Percentiles rank a stretch among this genome's conserved stretches.
Evolutionary conservation across 1,140 invertebrate genomes (phyloP).

Genomic region (Diabrotica undecimpunctata): DNA sequence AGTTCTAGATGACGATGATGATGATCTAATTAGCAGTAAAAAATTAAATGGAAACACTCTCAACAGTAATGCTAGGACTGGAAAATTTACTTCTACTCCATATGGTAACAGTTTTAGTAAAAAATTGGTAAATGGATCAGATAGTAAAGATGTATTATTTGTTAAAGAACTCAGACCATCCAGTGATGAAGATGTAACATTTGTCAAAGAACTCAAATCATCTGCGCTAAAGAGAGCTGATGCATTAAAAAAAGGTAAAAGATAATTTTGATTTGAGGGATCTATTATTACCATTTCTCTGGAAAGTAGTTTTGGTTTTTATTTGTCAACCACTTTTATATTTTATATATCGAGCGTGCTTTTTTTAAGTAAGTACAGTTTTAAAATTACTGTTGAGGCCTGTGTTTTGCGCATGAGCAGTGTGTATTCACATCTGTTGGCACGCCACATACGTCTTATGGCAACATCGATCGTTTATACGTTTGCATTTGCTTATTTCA

Average conservation of each 20-base stretch:
- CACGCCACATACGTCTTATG: too few species aligned
- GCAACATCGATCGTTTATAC: too few species aligned
- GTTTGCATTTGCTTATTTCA: too few species aligned
- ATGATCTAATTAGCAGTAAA: slow-evolving; percentile 25
- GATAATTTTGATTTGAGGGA: too few species aligned
- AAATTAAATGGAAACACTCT: slow-evolving; percentile 3
- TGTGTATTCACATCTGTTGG: too few species aligned
- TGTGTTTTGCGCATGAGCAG: too few species aligned
- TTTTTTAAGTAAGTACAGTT: too few species aligned
- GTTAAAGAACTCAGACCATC: slow-evolving; percentile 29
- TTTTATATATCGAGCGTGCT: too few species aligned
- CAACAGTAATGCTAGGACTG: slow-evolving; percentile 3
- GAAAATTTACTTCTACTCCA: slow-evolving; percentile 28
- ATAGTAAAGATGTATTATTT: slow-evolving; percentile 30
- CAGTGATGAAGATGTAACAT: slow-evolving; percentile 31
- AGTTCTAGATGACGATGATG: slow-evolving; percentile 30
- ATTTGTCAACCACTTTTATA: too few species aligned
- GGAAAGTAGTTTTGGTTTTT: too few species aligned
- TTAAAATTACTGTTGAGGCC: too few species aligned
- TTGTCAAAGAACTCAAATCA: slow-evolving; percentile 29
- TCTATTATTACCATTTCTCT: too few species aligned
- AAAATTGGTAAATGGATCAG: slow-evolving; percentile 12
- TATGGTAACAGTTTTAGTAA: slow-evolving; percentile 4
- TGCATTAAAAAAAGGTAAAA: slow-evolving; percentile 15
- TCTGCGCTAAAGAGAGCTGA: slow-evolving; percentile 23